Conservation (phyloP, 2,888 invertebrate genomes). For the Cephus pygmeus region DNA sequence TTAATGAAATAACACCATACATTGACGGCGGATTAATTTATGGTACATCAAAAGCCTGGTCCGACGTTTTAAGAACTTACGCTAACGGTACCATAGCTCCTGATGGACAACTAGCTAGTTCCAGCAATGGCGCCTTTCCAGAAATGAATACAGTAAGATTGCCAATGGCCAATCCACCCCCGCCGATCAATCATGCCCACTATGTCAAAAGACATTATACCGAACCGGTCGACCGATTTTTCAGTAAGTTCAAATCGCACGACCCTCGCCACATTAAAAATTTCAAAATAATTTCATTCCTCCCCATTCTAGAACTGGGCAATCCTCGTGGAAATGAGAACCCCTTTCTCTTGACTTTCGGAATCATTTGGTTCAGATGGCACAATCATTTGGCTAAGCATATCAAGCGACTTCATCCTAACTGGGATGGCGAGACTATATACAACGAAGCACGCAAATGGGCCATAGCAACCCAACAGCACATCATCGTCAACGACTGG, state of each 20-base stretch:
- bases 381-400: slow-evolving; percentile 67
- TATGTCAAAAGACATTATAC: slow-evolving; percentile 63
- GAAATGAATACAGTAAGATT: slow-evolving; percentile 67
- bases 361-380: slow-evolving; percentile 70
- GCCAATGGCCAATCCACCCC: slow-evolving; percentile 72
- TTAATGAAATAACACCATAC: slow-evolving; percentile 73
- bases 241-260: slow-evolving; percentile 64
- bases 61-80: slow-evolving; percentile 68
- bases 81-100: slow-evolving; percentile 66
- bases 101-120: slow-evolving; percentile 66
- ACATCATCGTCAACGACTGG: slow-evolving; percentile 68
- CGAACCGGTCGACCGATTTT: slow-evolving; percentile 68
- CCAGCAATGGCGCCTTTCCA: slow-evolving; percentile 67
- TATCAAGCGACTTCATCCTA: slow-evolving; percentile 51
- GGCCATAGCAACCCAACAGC: slow-evolving; percentile 70
- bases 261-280: not conserved
- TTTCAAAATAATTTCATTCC: not conserved
- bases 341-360: slow-evolving; percentile 68
- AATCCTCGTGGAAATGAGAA: slow-evolving; percentile 71
- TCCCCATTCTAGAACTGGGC: slow-evolving; percentile 64
- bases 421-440: slow-evolving; percentile 67
- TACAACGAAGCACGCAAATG: slow-evolving; percentile 71
- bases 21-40: slow-evolving; percentile 73
- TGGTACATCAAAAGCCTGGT: slow-evolving; percentile 71
- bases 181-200: slow-evolving; percentile 66